phyloP scores from a whole-genome alignment of 2,113 vertebrate species.

The Carlito syrichta region DNA sequence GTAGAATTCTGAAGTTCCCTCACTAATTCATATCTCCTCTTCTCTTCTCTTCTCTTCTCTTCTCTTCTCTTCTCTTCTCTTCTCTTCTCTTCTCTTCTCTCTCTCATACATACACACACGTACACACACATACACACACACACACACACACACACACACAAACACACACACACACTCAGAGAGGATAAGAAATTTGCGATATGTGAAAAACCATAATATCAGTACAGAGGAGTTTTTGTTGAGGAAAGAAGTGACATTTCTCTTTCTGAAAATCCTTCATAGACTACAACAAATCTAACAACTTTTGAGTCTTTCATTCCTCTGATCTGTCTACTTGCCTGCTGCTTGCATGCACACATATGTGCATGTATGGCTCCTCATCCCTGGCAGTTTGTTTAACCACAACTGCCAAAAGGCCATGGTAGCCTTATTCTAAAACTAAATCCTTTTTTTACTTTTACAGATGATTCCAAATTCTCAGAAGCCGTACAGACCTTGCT shows the following conservation, averaged over 20 bases:
- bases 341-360: neutral
- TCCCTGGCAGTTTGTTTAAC: neutral
- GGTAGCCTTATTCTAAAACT: neutral
- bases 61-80: no score
- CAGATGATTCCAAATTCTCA: conserved; percentile 93
- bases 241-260: neutral
- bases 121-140: neutral
- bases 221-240: neutral
- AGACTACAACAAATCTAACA: neutral
- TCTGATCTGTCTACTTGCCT: neutral
- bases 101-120: neutral
- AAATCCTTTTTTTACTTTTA: neutral
- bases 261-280: conserved; percentile 30
- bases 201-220: neutral
- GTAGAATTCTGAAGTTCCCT: conserved; percentile 20
- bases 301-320: neutral
- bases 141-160: neutral
- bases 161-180: neutral
- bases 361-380: neutral
- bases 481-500: conserved; percentile 94
- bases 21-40: neutral
- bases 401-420: neutral
- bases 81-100: neutral
- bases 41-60: neutral
- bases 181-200: neutral